A percentile compares a stretch with the other conserved stretches of the same genome.
These are phyloP conservation scores for Pseudomugil tenellus DNA, from an alignment of 2,797 vertebrate genomes.

Conservation along the genomic window DNA sequence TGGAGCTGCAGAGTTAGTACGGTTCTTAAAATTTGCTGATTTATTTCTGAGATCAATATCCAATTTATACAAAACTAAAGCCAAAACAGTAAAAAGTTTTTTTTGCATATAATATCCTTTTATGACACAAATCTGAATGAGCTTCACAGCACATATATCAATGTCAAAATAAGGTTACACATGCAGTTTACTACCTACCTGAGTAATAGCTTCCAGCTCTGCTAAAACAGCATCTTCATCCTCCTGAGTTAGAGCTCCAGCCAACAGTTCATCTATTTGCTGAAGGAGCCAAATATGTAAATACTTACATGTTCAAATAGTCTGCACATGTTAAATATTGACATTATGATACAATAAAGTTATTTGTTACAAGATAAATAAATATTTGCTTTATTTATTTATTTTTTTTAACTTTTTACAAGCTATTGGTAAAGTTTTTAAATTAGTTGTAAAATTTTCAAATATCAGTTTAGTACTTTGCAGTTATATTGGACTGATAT, in stretches of 20 bases:
- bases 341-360: not conserved
- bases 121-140: constrained; percentile 25
- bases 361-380: not conserved
- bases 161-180: constrained; percentile 34
- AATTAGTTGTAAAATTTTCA: not conserved
- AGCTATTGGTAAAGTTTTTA: too few relatives aligned
- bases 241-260: constrained; percentile 89
- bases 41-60: constrained; percentile 5
- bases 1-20: constrained; percentile 1
- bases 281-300: constrained; percentile 52
- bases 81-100: constrained; percentile 13
- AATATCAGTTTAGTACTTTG: not conserved
- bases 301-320: not conserved
- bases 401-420: not conserved
- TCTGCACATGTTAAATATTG: not conserved
- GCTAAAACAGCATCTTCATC: constrained; percentile 92
- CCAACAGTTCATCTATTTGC: constrained; percentile 95
- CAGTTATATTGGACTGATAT: constrained; percentile 3
- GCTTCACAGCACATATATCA: constrained; percentile 7
- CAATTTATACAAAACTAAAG: constrained; percentile 7
- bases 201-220: constrained; percentile 91
- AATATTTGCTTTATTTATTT: not conserved
- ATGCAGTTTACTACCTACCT: constrained; percentile 78
- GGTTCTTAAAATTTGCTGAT: constrained; percentile 8
- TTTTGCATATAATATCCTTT: constrained; percentile 15